These are phyloP conservation scores for Nothobranchius furzeri DNA, from an alignment of 2,113 vertebrate species.

Conservation along the genomic window DNA sequence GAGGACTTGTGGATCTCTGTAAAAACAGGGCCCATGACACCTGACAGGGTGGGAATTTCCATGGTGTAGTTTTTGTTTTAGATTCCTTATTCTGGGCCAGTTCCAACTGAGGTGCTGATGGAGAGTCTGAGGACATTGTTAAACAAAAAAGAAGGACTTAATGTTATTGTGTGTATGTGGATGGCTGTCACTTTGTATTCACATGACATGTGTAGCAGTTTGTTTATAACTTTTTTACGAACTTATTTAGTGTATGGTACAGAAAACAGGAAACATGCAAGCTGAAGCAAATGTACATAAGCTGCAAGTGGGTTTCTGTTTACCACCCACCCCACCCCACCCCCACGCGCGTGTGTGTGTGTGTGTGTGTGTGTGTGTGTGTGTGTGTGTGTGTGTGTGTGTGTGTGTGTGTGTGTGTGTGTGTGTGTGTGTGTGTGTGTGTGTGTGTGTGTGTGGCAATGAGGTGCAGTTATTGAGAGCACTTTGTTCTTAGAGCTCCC, in stretches of 20 bases:
- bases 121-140: not conserved
- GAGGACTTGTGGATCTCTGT: conserved; percentile 97
- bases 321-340: no score
- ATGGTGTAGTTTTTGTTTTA: conserved; percentile 50
- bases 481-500: conserved; percentile 53
- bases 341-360: not conserved
- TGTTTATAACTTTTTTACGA: conserved; percentile 60
- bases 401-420: conserved; percentile 6
- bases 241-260: conserved; percentile 56
- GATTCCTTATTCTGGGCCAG: conserved; percentile 7
- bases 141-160: not conserved
- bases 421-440: not conserved
- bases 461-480: conserved; percentile 41
- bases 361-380: conserved; percentile 4
- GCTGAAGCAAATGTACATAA: conserved; percentile 3
- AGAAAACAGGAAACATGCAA: conserved; percentile 27
- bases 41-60: conserved; percentile 75
- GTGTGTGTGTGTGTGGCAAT: conserved; percentile 7
- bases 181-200: conserved; percentile 37
- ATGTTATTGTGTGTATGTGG: conserved; percentile 12
- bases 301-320: conserved; percentile 5
- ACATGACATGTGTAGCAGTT: conserved; percentile 20
- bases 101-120: conserved; percentile 1
- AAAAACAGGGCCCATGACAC: conserved; percentile 84
- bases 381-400: not conserved